These are phyloP conservation scores for Macrosteles quadrilineatus DNA, from an alignment of 1,140 invertebrate genomes.

Conservation along the genomic window DNA sequence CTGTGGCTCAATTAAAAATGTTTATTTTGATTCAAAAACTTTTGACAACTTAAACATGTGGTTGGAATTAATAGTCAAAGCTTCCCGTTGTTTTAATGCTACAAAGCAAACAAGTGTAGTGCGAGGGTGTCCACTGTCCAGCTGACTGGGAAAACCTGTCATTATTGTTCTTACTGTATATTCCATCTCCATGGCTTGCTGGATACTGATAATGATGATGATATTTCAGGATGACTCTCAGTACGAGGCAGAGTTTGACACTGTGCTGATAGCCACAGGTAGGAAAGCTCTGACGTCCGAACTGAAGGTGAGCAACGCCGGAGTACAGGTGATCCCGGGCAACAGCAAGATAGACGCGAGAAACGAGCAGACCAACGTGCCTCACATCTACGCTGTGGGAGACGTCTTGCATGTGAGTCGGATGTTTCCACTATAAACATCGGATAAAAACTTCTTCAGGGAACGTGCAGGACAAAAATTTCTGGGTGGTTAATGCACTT, in stretches of 20 bases:
- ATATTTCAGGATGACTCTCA: conserved; percentile 43
- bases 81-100: too few relatives aligned
- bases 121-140: too few relatives aligned
- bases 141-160: too few relatives aligned
- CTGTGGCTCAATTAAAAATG: too few relatives aligned
- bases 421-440: conserved; percentile 20
- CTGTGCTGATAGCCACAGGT: conserved; percentile 82
- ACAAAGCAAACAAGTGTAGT: too few relatives aligned
- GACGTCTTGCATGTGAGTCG: conserved; percentile 81
- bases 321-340: conserved; percentile 60
- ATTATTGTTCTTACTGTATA: too few relatives aligned
- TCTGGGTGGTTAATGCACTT: background rate
- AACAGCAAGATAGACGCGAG: conserved; percentile 67
- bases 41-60: too few relatives aligned
- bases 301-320: conserved; percentile 67
- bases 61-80: too few relatives aligned
- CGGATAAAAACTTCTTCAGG: background rate
- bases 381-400: conserved; percentile 90
- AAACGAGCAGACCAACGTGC: conserved; percentile 82
- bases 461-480: background rate
- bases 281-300: conserved; percentile 70
- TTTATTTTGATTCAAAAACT: too few relatives aligned
- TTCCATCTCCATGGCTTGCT: too few relatives aligned
- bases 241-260: conserved; percentile 70
- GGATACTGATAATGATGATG: too few relatives aligned